Evolutionary conservation across 2,888 invertebrate genomes (phyloP).

Genomic region (Drosophila subsilvestris): DNA sequence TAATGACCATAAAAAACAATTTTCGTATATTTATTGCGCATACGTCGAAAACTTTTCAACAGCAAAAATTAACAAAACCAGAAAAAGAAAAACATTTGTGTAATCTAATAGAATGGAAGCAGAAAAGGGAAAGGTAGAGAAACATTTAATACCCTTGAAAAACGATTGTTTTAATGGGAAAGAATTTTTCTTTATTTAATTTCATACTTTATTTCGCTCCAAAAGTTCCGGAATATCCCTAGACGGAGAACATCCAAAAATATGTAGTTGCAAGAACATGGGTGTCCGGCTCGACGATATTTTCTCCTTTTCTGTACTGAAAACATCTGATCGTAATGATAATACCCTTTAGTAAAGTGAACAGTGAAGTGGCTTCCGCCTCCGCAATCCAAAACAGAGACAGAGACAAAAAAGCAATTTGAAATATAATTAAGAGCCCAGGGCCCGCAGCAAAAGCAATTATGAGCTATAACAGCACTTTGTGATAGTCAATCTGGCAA

Average conservation of each 20-base stretch:
- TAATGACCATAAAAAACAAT: constrained; percentile 73
- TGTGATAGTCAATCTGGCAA: constrained; percentile 54
- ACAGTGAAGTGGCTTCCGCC: not conserved
- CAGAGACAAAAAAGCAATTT: constrained; percentile 66
- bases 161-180: no score
- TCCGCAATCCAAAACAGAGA: not conserved
- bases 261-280: constrained; percentile 17
- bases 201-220: no score
- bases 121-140: constrained; percentile 1
- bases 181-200: no score
- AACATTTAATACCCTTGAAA: no score
- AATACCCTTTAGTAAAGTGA: not conserved
- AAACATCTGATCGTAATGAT: not conserved
- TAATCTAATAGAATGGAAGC: not conserved
- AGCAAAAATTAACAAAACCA: constrained; percentile 54
- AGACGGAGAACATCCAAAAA: not conserved
- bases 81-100: not conserved
- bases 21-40: constrained; percentile 57
- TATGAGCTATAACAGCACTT: constrained; percentile 66
- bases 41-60: constrained; percentile 55
- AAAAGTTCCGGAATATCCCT: no score
- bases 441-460: constrained; percentile 68
- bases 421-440: constrained; percentile 72
- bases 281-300: not conserved
- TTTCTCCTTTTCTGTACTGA: constrained; percentile 29